Evolutionary conservation across 2,888 invertebrate species (phyloP), one percentile per base, ranked within the genome.

Genomic region (Harpalus rubripes): DNA sequence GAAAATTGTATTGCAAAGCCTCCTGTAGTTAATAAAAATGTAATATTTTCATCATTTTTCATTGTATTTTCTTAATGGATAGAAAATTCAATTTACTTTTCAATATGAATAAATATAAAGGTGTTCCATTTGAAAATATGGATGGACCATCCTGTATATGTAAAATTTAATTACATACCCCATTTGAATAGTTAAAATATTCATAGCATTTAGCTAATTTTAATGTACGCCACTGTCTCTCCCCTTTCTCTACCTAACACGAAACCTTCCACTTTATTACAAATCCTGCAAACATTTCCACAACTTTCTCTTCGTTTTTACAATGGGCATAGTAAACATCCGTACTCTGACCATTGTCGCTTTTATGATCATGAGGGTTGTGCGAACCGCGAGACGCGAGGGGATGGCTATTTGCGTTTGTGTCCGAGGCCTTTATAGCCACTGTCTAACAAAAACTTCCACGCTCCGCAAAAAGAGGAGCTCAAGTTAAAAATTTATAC

Each of bases 291-390:
- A 83, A 72, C 72, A 74, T 83, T 83, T 82, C 82, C 83, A 72
- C 83, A 74, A 83, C 83, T 83, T 58, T 83, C 41, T 44, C 52
- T 52, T 18, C 65, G 68, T 82, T 82, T 83, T 83, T 76, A 83
- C 83, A 83, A 83, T 83, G 61, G 82, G 82, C 82, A 68, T 58
- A 59, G 83, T 83, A 83, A 83, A 83, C 76, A 83, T 83, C 76
- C 83, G 76, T 76, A 44, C 83, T 76, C 65, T 68, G 72, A 52
- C 32, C 68, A 74, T 74, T 83, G 72, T 74, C 44, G 59, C 83
- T 32, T 83, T 83, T 83, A 83, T 83, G 83, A 83, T 83, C 76
- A 16, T 7, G 6, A n/a, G 32, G 56, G 12, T 16, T 32, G 32
- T 32, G 32, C 63, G 22, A 26, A 26, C 22, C 22, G 22, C 39